Percentiles rank a stretch among this genome's conserved stretches.
Conservation (phyloP, 2,888 invertebrate species). For the Aquatica leii region DNA sequence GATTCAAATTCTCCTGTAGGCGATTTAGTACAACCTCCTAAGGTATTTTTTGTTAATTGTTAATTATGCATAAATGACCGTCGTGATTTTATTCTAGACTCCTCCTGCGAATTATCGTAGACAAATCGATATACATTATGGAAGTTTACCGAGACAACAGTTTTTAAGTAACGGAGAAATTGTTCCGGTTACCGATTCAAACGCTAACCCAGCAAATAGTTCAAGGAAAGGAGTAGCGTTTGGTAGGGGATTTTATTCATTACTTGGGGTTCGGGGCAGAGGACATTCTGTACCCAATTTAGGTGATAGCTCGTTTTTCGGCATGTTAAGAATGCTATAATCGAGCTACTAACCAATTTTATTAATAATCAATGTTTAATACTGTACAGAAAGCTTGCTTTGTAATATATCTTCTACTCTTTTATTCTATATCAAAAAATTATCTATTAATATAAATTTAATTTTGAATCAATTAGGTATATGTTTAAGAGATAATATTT, state of each 20-base stretch:
- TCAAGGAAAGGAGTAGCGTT: constrained; percentile 75
- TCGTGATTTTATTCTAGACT: constrained; percentile 67
- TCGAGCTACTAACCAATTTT: constrained; percentile 38
- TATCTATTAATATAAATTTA: too few relatives aligned
- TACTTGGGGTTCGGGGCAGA: constrained; percentile 70
- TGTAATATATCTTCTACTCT: not conserved
- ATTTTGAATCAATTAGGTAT: too few relatives aligned
- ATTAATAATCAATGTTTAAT: constrained; percentile 15
- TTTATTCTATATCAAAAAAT: not conserved
- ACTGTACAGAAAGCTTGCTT: constrained; percentile 18
- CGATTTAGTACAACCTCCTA: constrained; percentile 45
- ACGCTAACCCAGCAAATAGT: constrained; percentile 60
- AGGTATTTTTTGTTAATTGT: constrained; percentile 23
- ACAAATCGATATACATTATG: constrained; percentile 79
- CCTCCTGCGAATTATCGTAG: constrained; percentile 79
- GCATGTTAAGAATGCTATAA: constrained; percentile 39
- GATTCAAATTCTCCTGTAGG: constrained; percentile 43
- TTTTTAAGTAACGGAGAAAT: constrained; percentile 60
- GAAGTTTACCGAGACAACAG: constrained; percentile 79
- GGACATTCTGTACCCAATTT: constrained; percentile 92
- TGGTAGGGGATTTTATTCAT: constrained; percentile 69
- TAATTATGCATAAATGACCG: too few relatives aligned
- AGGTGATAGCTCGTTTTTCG: constrained; percentile 68
- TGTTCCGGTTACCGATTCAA: constrained; percentile 54
- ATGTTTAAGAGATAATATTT: too few relatives aligned